phyloP scores from a whole-genome alignment of 2,113 vertebrate species.

The Sigmodon hispidus region DNA sequence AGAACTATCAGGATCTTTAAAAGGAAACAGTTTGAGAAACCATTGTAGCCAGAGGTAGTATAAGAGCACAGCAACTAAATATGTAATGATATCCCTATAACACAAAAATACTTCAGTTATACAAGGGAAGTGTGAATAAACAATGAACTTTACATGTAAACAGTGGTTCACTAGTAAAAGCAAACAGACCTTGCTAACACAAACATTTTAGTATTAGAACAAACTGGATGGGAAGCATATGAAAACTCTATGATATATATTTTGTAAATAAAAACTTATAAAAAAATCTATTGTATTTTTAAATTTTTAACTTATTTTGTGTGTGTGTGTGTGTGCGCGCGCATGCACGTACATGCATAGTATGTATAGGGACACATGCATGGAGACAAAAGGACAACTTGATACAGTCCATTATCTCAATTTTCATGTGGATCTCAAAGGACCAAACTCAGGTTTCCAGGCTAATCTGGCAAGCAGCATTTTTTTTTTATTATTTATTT shows the following conservation, averaged over 20 bases:
- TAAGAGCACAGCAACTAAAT: neutral
- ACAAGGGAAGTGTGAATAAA: neutral
- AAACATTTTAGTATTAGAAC: neutral
- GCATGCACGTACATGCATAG: neutral
- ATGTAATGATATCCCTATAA: neutral
- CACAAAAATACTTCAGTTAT: neutral
- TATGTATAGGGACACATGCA: neutral
- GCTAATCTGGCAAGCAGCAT: neutral
- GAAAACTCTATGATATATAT: neutral
- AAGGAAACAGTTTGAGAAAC: neutral
- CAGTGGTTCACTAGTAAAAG: neutral
- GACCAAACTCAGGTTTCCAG: neutral
- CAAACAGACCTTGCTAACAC: neutral
- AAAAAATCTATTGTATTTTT: conserved; percentile 1
- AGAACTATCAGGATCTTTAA: neutral
- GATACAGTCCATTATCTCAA: neutral
- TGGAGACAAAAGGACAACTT: neutral
- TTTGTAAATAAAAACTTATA: conserved; percentile 22
- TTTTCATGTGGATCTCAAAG: neutral
- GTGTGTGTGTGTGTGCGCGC: neutral
- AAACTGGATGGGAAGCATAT: neutral
- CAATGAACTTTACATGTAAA: neutral
- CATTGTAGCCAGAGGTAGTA: neutral
- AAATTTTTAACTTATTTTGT: neutral
- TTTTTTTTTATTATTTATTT: too few species aligned